These are phyloP conservation scores for Drepana arcuata DNA, from an alignment of 1,140 invertebrate species.

Conservation along the genomic window DNA sequence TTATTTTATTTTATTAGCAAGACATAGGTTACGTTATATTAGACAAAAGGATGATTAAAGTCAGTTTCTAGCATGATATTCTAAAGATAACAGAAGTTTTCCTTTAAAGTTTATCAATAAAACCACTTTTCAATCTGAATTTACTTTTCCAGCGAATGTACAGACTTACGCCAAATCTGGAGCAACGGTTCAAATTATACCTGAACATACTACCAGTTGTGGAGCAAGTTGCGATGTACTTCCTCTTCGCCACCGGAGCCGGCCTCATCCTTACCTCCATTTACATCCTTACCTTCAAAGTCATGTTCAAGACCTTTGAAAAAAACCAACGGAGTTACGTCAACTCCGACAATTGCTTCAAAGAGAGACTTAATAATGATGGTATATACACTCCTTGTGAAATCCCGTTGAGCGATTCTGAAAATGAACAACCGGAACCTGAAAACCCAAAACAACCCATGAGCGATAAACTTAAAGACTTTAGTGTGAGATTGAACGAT, in stretches of 20 bases:
- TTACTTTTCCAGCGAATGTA: conserved; percentile 77
- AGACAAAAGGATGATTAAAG: too few species aligned
- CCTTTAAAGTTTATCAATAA: too few species aligned
- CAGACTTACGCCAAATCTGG: conserved; percentile 74
- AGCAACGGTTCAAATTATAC: conserved; percentile 80
- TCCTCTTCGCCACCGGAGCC: conserved; percentile 71
- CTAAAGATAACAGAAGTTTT: too few species aligned
- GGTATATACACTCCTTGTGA: conserved; percentile 53
- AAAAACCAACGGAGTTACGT: too few species aligned
- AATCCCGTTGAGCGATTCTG: conserved; percentile 39
- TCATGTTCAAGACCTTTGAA: conserved; percentile 46
- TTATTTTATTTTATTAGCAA: too few species aligned
- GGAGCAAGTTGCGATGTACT: conserved; percentile 74
- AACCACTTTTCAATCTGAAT: too few species aligned
- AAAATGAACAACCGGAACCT: conserved; percentile 20
- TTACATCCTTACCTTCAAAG: conserved; percentile 50
- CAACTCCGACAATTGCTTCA: conserved; percentile 23
- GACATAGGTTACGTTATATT: too few species aligned
- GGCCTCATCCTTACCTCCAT: conserved; percentile 32
- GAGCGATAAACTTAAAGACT: conserved; percentile 44
- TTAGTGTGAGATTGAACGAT: conserved; percentile 41
- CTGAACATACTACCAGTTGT: conserved; percentile 78
- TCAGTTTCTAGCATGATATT: too few species aligned
- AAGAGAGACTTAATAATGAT: conserved; percentile 33
- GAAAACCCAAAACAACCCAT: conserved; percentile 3